phyloP scores from a whole-genome alignment of 2,888 invertebrate genomes.

The Phengaris arion region DNA sequence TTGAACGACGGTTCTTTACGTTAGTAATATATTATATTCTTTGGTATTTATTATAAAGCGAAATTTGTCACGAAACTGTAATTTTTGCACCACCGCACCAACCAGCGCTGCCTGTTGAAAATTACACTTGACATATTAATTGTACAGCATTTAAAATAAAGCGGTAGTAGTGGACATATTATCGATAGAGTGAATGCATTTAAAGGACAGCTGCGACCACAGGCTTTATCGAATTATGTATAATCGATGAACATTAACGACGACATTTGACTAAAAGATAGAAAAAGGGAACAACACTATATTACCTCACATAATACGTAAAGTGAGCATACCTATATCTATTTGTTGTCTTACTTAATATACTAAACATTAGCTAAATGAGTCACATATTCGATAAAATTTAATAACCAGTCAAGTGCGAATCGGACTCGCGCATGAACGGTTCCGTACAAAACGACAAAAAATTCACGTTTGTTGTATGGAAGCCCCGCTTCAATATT shows the following conservation, averaged over 20 bases:
- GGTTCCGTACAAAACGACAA: no score
- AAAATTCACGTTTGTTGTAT: no score
- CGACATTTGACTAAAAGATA: constrained; percentile 4
- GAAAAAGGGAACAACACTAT: background rate
- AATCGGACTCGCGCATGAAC: no score
- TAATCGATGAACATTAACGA: background rate
- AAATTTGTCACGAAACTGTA: background rate
- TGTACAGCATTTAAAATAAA: constrained; percentile 15
- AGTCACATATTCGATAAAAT: no score
- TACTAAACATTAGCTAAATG: no score
- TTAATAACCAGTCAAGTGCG: no score
- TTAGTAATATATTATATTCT: no score
- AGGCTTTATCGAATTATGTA: background rate
- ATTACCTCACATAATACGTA: background rate
- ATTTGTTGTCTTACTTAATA: background rate
- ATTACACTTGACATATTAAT: constrained; percentile 18
- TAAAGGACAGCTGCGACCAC: constrained; percentile 18
- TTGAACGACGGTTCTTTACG: no score
- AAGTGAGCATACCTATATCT: background rate
- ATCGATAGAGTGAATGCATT: constrained; percentile 1
- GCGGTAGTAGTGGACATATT: constrained; percentile 8
- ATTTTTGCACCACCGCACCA: background rate
- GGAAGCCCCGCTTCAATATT: no score
- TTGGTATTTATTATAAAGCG: background rate
- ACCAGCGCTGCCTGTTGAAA: background rate